Evolutionary conservation across 2,113 vertebrate species (phyloP).

Genomic region (Neopipo cinnamomea): DNA sequence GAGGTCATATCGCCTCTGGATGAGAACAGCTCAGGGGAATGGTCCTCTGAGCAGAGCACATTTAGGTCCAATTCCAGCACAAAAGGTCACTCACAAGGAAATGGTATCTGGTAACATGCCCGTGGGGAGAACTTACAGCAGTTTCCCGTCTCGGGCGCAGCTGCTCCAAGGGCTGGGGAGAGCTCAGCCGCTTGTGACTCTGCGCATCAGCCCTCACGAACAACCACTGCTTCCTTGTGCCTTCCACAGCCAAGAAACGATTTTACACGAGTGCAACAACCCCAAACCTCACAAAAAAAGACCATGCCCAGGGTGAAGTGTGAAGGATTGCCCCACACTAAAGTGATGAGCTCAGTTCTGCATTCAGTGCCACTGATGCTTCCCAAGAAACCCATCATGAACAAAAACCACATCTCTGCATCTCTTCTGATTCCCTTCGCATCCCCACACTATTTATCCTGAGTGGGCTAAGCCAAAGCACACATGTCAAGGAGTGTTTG

Average conservation of each 20-base stretch:
- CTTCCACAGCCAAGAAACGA: rapidly evolving
- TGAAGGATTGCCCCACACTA: not conserved
- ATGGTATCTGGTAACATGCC: not conserved
- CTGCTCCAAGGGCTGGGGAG: not conserved
- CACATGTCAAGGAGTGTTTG: not conserved
- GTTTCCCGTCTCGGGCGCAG: not conserved
- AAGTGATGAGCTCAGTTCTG: not conserved
- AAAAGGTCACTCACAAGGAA: not conserved
- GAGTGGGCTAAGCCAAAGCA: not conserved
- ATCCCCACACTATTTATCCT: rapidly evolving
- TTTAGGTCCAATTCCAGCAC: not conserved
- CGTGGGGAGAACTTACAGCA: not conserved
- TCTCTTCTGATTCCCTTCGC: not conserved
- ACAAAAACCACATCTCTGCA: not conserved
- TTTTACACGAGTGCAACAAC: not conserved
- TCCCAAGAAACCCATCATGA: not conserved
- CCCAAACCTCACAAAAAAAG: not conserved
- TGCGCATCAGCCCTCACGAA: not conserved
- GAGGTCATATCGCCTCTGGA: not conserved
- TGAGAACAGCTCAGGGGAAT: not conserved
- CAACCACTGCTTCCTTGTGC: rapidly evolving
- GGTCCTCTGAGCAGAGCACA: not conserved
- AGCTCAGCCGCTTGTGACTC: rapidly evolving
- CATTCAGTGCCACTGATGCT: not conserved
- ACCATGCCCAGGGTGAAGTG: not conserved